These are phyloP conservation scores for Riparia riparia DNA, from an alignment of 2,113 vertebrate species.

Conservation along the genomic window DNA sequence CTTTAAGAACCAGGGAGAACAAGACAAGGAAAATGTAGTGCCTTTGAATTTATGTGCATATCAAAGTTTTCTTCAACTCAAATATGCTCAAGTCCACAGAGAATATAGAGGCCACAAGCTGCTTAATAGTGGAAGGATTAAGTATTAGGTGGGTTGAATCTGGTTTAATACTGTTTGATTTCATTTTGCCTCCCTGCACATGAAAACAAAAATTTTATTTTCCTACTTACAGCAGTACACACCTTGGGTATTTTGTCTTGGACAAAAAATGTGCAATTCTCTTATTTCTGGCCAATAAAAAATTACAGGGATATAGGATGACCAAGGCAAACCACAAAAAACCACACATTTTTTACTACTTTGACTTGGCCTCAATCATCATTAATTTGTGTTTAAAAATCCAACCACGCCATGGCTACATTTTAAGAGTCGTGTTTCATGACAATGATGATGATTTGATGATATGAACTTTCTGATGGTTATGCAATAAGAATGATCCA, in stretches of 20 bases:
- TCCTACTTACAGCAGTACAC: neutral
- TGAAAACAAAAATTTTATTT: neutral
- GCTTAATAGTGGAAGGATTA: neutral
- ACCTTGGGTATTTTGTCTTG: neutral
- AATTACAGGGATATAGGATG: neutral
- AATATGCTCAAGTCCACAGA: neutral
- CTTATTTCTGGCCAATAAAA: neutral
- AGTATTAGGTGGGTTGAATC: neutral
- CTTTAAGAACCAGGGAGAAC: neutral
- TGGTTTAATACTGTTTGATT: neutral
- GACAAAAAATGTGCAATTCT: neutral
- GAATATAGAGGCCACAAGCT: neutral
- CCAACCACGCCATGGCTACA: neutral
- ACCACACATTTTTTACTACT: neutral
- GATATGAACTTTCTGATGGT: neutral
- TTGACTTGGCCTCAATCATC: neutral
- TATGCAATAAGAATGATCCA: neutral
- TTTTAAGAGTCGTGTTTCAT: neutral
- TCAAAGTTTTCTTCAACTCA: neutral
- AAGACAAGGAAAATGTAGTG: neutral
- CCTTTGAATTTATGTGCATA: neutral
- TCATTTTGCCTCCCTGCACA: neutral
- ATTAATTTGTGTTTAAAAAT: neutral
- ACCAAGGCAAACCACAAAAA: neutral
- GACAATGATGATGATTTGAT: neutral